phyloP scores from a whole-genome alignment of 2,113 vertebrate species.

The Strigops habroptila region DNA sequence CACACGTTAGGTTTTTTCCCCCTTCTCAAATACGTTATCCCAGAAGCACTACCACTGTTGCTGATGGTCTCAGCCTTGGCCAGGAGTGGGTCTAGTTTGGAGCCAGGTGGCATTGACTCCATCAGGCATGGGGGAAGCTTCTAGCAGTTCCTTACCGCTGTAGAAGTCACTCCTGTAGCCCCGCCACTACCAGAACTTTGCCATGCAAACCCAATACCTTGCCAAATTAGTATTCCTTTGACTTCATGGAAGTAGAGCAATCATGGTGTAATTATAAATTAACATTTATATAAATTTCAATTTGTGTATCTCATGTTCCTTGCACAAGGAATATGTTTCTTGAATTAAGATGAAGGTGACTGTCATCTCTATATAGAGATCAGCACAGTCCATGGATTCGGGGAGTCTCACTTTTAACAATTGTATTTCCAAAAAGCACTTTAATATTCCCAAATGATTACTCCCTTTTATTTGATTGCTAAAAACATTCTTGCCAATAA shows the following conservation, averaged over 20 bases:
- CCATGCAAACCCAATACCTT: background rate
- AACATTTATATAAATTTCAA: background rate
- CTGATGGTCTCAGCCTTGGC: rapidly evolving
- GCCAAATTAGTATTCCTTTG: background rate
- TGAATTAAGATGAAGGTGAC: background rate
- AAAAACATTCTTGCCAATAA: background rate
- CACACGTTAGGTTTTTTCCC: background rate
- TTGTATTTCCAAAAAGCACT: background rate
- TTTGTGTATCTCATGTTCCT: background rate
- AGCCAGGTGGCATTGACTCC: background rate
- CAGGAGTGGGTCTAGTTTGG: background rate
- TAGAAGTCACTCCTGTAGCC: background rate
- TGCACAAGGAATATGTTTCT: background rate
- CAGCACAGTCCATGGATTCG: background rate
- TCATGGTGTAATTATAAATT: background rate
- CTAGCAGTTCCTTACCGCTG: background rate
- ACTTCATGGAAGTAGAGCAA: background rate
- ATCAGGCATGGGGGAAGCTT: background rate
- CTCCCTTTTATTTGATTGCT: background rate
- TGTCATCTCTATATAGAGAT: background rate
- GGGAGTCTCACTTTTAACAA: background rate
- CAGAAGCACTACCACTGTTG: background rate
- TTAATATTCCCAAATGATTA: background rate
- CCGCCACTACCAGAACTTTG: background rate
- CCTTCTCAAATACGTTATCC: background rate